Percentiles rank a stretch among this genome's conserved stretches.
Evolutionary conservation across 2,113 vertebrate genomes (phyloP).

Genomic region (Eleginops maclovinus): DNA sequence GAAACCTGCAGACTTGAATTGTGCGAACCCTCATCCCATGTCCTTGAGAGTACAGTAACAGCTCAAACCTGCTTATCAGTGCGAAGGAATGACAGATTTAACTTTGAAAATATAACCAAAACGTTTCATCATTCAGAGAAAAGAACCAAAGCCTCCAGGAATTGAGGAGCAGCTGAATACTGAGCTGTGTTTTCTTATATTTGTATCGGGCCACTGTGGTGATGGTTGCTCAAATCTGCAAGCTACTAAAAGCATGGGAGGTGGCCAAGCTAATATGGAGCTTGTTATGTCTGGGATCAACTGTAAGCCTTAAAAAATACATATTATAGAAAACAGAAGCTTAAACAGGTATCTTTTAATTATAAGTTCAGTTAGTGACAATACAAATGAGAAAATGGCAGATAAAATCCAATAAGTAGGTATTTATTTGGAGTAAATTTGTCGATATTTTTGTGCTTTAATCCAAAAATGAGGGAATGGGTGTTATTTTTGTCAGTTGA

Average conservation of each 20-base stretch:
- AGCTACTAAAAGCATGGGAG: neutral
- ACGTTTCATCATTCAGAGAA: neutral
- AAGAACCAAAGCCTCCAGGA: neutral
- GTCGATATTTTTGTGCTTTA: neutral
- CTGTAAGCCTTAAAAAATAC: neutral
- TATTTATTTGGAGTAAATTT: neutral
- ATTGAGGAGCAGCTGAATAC: neutral
- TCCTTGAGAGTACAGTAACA: neutral
- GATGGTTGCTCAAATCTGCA: neutral
- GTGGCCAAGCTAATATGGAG: too few relatives aligned
- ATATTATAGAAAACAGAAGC: neutral
- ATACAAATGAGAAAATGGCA: neutral
- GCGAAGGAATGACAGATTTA: slow-evolving; percentile 4
- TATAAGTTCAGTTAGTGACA: neutral
- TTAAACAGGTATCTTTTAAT: neutral
- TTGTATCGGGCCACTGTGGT: neutral
- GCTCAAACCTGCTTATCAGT: neutral
- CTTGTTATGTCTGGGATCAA: too few relatives aligned
- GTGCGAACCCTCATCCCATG: neutral
- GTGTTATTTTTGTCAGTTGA: neutral
- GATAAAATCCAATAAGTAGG: neutral
- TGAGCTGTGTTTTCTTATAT: neutral
- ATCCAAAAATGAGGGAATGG: neutral
- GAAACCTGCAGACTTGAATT: slow-evolving; percentile 6
- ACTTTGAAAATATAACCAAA: slow-evolving; percentile 1